phyloP scores from a whole-genome alignment of 2,797 vertebrate genomes.

The Malurus leucopterus region DNA sequence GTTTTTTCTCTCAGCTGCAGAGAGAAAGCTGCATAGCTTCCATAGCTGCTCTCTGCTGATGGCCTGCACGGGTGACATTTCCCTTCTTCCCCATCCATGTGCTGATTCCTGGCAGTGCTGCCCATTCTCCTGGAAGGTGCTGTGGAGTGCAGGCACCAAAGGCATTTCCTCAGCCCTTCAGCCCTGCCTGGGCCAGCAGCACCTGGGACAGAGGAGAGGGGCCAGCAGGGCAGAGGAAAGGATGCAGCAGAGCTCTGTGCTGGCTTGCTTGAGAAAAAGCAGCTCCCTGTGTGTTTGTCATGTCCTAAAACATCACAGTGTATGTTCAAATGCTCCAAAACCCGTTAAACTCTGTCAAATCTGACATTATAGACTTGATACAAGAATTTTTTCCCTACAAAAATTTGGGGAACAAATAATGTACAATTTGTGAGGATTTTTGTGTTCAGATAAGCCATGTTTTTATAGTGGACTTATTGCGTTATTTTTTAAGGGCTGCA shows the following conservation, averaged over 20 bases:
- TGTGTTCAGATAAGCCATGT: neutral
- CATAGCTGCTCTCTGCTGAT: neutral
- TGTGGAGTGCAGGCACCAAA: neutral
- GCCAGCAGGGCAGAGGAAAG: neutral
- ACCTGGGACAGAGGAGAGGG: neutral
- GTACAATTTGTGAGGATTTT: neutral
- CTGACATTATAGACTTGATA: rapidly evolving
- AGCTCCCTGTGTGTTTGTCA: neutral
- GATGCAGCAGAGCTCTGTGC: neutral
- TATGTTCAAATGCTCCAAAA: neutral
- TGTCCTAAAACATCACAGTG: neutral
- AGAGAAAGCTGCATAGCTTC: neutral
- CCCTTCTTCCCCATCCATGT: rapidly evolving
- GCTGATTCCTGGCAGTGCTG: neutral
- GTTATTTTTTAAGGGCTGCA: too few relatives aligned
- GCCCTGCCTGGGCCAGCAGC: neutral
- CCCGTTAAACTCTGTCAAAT: neutral
- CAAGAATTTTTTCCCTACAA: neutral
- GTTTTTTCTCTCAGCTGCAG: neutral
- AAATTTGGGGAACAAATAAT: neutral
- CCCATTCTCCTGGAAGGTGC: neutral
- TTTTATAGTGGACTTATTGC: neutral
- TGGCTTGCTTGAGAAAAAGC: neutral
- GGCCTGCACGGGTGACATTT: neutral
- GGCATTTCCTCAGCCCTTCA: neutral